These are phyloP conservation scores for Xestoiulus laeticollis DNA, from an alignment of 2,888 invertebrate species.

Conservation along the genomic window DNA sequence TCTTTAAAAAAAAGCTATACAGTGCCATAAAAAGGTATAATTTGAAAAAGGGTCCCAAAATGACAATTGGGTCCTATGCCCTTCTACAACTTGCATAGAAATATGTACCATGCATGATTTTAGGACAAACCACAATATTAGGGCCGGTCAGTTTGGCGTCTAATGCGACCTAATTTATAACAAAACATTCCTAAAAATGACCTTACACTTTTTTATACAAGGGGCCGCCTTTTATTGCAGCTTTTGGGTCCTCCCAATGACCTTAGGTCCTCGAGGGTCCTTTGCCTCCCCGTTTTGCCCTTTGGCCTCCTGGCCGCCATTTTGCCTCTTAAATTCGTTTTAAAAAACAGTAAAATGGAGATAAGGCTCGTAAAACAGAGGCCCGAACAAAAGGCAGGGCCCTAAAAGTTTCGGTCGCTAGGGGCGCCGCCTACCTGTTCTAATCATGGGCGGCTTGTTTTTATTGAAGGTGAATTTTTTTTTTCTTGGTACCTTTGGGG, in stretches of 20 bases:
- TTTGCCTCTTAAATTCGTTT: neutral
- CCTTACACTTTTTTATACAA: no score
- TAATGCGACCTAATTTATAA: no score
- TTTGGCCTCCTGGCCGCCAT: neutral
- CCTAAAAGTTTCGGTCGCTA: neutral
- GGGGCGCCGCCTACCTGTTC: neutral
- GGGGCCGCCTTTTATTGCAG: no score
- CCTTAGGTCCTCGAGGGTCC: neutral
- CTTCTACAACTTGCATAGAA: no score
- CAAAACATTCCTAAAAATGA: no score
- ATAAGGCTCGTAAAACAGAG: neutral
- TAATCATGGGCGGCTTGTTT: constrained; percentile 26
- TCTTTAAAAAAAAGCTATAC: no score
- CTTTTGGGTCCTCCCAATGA: neutral
- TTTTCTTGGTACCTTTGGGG: neutral
- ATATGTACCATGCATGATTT: no score
- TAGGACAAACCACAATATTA: no score
- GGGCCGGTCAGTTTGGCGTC: no score
- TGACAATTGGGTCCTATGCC: no score
- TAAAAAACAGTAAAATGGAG: neutral
- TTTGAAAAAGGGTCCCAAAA: no score
- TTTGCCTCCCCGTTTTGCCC: neutral
- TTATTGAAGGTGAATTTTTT: neutral
- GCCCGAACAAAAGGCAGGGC: neutral
- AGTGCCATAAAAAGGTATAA: no score